Base-by-base conservation (phyloP, 1,140 invertebrate species). In the Schlechtendalia chinensis region DNA sequence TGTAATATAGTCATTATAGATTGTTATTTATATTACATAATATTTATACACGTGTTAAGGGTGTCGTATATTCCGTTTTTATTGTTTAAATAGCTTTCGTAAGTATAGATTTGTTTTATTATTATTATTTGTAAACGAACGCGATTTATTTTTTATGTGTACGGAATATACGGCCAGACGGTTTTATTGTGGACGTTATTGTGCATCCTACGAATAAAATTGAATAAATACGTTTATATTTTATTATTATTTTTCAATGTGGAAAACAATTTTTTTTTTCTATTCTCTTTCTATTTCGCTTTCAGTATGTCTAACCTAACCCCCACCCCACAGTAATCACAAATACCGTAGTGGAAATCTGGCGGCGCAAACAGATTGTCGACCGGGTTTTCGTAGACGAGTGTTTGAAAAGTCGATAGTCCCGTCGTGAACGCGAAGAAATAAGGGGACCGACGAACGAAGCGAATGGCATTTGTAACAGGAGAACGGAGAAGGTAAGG, bases 21-120 rank as follows among this genome's bases (percentile, higher is more conserved):
- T 71, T 71, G 45, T 53, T 71, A 12, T 24, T 59, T 22, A 59
- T 27, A 63, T 32, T 29, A 17, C 27, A 71, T 71, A 71, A 19
- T 53, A 53, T 54, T 71, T 71, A 29, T 53, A 71, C 3, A 8
- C 16, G 27, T 19, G 69, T 29, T 53, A 53, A 4, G 16, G 17
- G 0, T 71, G 24, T 50, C 14, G 16, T 29, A 0, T 27, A 71
- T 53, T 54, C 69, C 17, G 22, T 19, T 14, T 53, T 53, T 47
- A 47, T 69, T 69, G 8, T 47, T 50, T 53, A 27, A 53, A 19
- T 50, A 71, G 17, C 24, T 17, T n/a, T 27, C 11, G n/a, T 3
- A 39, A 27, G 50, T 50, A 69, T 17, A 53, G 4, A 27, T 71
- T 71, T 53, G 47, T 71, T 24, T 19, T 71, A 71, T 27, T 53